A percentile compares a stretch with the other conserved stretches of the same genome.
Evolutionary conservation across 2,888 invertebrate species (phyloP).

Genomic region (Leuctra nigra): DNA sequence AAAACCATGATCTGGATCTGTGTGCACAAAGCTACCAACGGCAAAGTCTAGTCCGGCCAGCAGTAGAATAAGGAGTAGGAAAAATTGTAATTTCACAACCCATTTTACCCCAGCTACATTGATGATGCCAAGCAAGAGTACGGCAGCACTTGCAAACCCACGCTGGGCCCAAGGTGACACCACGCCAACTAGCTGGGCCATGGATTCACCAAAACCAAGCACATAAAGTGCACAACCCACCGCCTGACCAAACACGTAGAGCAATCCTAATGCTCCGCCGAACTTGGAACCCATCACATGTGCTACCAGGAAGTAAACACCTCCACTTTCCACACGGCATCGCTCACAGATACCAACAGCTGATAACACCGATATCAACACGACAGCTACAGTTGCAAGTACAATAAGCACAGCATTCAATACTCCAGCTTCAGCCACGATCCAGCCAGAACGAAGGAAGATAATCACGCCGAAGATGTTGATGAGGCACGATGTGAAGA

Average conservation of each 20-base stretch:
- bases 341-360: constrained; percentile 95
- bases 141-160: constrained; percentile 81
- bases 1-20: constrained; percentile 72
- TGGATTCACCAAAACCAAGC: constrained; percentile 94
- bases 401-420: constrained; percentile 74
- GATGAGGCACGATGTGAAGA: constrained; percentile 94
- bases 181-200: constrained; percentile 74
- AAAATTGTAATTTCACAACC: constrained; percentile 93
- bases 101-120: constrained; percentile 97
- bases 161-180: constrained; percentile 68
- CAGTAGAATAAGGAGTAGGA: constrained; percentile 75
- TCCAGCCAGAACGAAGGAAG: constrained; percentile 94
- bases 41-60: constrained; percentile 89
- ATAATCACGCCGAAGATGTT: constrained; percentile 98
- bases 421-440: constrained; percentile 86
- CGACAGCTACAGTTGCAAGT: constrained; percentile 79
- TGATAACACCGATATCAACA: constrained; percentile 85
- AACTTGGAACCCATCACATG: constrained; percentile 91
- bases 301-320: constrained; percentile 90
- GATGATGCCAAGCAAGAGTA: constrained; percentile 78
- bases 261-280: constrained; percentile 85
- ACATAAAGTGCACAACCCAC: constrained; percentile 89
- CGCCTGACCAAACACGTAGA: constrained; percentile 96
- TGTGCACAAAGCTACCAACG: constrained; percentile 83
- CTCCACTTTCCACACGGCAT: constrained; percentile 93